Base-by-base conservation (phyloP, 1,140 invertebrate species). In the Pteromalus puparum region DNA sequence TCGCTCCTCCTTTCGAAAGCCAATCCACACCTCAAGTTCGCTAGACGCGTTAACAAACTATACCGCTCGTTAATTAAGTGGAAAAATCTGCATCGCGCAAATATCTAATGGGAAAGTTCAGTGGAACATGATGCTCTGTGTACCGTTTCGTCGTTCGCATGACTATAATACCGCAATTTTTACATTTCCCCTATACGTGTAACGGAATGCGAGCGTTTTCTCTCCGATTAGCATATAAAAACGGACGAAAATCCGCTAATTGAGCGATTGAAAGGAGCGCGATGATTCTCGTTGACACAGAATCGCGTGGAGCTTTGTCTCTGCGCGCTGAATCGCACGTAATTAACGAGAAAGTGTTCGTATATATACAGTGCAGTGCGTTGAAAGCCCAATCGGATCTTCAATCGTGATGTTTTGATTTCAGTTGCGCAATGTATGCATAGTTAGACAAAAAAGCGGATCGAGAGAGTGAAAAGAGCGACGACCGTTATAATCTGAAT, bases 221-320 rank as follows among this genome's bases (percentile, higher is more conserved):
- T n/a, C 21, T 15, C 18, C 53, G 21, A 61, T 61, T 61, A 61
- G 53, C 53, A 61, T 61, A n/a, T n/a, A n/a, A n/a, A n/a, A n/a
- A n/a, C n/a, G n/a, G n/a, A n/a, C n/a, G 48, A 61, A 61, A 61
- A 61, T 61, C 53, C 53, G 53, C 53, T 61, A 61, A 61, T 61
- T n/a, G 21, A 61, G 53, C 53, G 53, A 61, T 61, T 61, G 53
- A 61, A 61, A 61, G 21, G 53, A 61, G 53, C 21, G 53, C 53
- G 53, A n/a, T 18, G 53, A 72, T 72, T 72, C 68, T 72, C 68
- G 26, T 72, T 72, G 68, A 72, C 68, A 72, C 68, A 72, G 68
- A 61, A 61, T 21, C 18, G 18, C 18, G 18, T 61, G 1, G 46
- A 61, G 53, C 53, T 61, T 61, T 61, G 53, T 61, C 15, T 21